These are phyloP conservation scores for Sesamia inferens DNA, from an alignment of 2,888 invertebrate species.

Conservation along the genomic window DNA sequence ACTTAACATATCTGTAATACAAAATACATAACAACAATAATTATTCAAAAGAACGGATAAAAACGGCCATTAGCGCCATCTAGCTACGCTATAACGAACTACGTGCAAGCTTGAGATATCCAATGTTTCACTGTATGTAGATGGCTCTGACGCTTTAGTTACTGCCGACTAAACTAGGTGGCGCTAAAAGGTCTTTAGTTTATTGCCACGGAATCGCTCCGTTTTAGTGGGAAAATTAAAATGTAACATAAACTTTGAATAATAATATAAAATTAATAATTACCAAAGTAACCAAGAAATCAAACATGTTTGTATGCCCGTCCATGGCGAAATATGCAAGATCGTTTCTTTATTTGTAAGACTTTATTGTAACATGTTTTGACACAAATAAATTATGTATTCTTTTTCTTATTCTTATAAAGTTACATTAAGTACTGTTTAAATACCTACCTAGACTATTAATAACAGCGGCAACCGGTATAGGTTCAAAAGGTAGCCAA, in stretches of 20 bases:
- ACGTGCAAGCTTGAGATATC: neutral
- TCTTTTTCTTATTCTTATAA: too few species aligned
- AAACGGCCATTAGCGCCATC: slow-evolving; percentile 36
- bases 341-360: too few species aligned
- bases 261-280: slow-evolving; percentile 1
- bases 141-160: slow-evolving; percentile 7
- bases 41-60: neutral
- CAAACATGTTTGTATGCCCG: too few species aligned
- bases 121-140: neutral
- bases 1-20: neutral
- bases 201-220: neutral
- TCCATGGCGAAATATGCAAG: too few species aligned
- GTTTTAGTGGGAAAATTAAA: slow-evolving; percentile 1
- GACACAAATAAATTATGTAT: too few species aligned
- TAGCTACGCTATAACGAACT: slow-evolving; percentile 18
- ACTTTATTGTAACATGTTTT: too few species aligned
- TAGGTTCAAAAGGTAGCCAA: neutral
- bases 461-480: neutral
- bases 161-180: slow-evolving; percentile 12
- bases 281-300: neutral
- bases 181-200: slow-evolving; percentile 2
- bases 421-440: neutral
- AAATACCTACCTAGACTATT: neutral
- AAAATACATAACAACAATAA: neutral
- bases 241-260: neutral